Conservation (phyloP, 2,888 invertebrate species). For the Spatulosminthurus flaviceps region DNA sequence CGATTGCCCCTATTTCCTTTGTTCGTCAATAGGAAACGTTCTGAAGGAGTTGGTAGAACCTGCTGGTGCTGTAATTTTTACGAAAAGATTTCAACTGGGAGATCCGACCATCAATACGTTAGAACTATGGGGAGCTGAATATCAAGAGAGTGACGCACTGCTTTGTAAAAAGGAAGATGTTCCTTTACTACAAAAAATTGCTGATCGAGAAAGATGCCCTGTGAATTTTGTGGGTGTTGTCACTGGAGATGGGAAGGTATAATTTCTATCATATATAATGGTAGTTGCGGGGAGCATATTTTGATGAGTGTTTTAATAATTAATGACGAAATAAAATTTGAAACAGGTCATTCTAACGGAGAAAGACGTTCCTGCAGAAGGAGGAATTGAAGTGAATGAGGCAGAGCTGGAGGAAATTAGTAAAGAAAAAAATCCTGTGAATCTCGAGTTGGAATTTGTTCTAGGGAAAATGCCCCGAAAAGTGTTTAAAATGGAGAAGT, state of each 20-base stretch:
- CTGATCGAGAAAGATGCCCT: conserved; percentile 88
- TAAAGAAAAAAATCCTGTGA: conserved; percentile 77
- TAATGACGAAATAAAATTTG: no score
- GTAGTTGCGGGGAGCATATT: background rate
- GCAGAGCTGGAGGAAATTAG: conserved; percentile 59
- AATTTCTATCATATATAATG: conserved; percentile 22
- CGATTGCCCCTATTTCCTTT: no score
- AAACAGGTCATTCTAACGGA: conserved; percentile 60
- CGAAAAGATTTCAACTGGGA: conserved; percentile 86
- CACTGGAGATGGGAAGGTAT: conserved; percentile 79
- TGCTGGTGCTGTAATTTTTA: conserved; percentile 88
- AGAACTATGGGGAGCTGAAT: conserved; percentile 98
- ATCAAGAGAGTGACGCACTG: conserved; percentile 94
- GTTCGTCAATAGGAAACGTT: conserved; percentile 79
- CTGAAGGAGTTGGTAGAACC: conserved; percentile 96
- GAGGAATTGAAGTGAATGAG: conserved; percentile 51
- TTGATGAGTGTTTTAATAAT: no score
- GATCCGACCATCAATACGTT: conserved; percentile 93
- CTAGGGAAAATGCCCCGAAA: conserved; percentile 87
- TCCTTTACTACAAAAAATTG: conserved; percentile 75
- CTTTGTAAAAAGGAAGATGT: conserved; percentile 77
- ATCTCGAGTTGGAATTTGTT: conserved; percentile 87
- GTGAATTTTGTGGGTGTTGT: conserved; percentile 93
- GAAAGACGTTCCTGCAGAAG: conserved; percentile 45
- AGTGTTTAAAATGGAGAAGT: conserved; percentile 74